Evolutionary conservation across 2,113 vertebrate species (phyloP).

Genomic region (Vulpes vulpes): DNA sequence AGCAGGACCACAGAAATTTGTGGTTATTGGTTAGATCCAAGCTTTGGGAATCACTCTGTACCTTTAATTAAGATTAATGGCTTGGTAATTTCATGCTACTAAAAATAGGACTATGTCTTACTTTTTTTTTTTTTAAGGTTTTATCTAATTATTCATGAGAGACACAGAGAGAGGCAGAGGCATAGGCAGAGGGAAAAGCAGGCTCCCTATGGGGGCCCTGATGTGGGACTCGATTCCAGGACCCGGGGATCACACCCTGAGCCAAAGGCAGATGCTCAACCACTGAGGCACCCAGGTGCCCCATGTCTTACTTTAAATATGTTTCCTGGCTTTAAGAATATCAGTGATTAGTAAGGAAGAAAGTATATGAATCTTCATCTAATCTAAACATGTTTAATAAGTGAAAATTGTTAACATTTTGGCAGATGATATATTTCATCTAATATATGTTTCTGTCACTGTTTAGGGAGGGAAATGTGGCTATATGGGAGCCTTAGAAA

Average conservation of each 20-base stretch:
- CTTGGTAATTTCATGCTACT: neutral
- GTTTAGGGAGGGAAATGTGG: neutral
- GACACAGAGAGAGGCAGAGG: no score
- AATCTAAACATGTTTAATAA: slow-evolving; percentile 36
- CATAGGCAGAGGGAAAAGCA: no score
- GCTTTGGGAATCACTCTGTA: neutral
- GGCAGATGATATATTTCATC: neutral
- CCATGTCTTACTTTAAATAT: neutral
- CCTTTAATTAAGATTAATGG: neutral
- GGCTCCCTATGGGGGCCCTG: no score
- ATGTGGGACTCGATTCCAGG: no score
- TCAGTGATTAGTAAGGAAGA: neutral
- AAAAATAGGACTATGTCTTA: no score
- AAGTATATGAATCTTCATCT: neutral
- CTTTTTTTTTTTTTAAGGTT: no score
- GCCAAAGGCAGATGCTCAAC: no score
- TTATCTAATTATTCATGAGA: no score
- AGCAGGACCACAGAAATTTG: neutral
- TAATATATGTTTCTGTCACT: neutral
- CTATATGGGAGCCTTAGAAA: neutral
- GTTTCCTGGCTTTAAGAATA: neutral
- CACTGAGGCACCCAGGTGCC: no score
- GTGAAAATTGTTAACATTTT: neutral
- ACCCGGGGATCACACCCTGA: no score
- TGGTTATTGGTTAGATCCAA: neutral